Conservation (phyloP, 1,140 invertebrate species). For the Calliphora vicina region DNA sequence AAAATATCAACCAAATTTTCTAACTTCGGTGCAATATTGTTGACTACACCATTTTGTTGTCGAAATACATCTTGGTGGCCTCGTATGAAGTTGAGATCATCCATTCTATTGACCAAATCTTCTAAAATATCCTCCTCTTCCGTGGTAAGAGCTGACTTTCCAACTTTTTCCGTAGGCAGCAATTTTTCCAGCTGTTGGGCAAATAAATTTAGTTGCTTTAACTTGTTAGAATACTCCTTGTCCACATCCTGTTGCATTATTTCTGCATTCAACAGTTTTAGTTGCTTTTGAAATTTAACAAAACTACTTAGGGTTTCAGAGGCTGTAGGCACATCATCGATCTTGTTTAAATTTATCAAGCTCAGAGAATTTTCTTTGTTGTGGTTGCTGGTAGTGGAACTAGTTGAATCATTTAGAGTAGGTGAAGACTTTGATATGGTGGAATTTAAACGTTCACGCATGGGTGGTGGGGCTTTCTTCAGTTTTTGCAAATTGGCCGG, state of each 20-base stretch:
- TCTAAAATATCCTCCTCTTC: constrained; percentile 42
- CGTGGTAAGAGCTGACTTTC: constrained; percentile 41
- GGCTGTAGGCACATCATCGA: constrained; percentile 31
- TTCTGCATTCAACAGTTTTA: constrained; percentile 41
- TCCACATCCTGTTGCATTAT: constrained; percentile 37
- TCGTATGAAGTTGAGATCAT: constrained; percentile 50
- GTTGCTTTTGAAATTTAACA: constrained; percentile 50
- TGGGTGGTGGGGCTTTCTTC: constrained; percentile 42
- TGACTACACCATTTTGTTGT: neutral
- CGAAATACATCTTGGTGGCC: constrained; percentile 41
- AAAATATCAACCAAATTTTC: constrained; percentile 51
- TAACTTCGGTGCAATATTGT: constrained; percentile 38
- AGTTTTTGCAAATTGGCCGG: constrained; percentile 51
- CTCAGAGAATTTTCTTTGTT: constrained; percentile 1
- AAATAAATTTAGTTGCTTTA: constrained; percentile 48
- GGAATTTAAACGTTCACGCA: constrained; percentile 45
- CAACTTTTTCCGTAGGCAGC: constrained; percentile 39
- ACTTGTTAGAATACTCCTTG: constrained; percentile 39
- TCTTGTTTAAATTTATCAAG: neutral
- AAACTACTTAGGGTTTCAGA: constrained; percentile 47
- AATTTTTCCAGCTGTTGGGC: constrained; percentile 52
- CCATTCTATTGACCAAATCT: constrained; percentile 46
- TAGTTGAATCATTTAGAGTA: constrained; percentile 12
- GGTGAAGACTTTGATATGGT: constrained; percentile 7
- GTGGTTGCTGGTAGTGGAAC: neutral